Conservation (phyloP, 2,888 invertebrate genomes). For the Psylliodes chrysocephalus region DNA sequence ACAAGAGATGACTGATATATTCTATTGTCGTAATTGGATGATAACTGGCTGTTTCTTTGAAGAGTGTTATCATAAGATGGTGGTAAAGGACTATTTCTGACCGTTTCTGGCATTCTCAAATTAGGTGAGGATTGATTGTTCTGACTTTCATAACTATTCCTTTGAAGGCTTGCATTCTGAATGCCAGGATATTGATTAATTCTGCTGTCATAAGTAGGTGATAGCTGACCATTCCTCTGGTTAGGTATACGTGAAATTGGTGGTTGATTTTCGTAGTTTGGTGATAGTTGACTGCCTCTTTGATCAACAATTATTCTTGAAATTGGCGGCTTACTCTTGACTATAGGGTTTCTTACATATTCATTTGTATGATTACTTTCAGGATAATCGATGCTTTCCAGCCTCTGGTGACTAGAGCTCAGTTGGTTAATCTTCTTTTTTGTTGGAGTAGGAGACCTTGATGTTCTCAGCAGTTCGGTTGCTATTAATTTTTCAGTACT, state of each 20-base stretch:
- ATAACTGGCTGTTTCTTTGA: slow-evolving; percentile 5
- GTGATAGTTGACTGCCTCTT: not conserved
- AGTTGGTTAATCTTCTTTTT: slow-evolving; percentile 35
- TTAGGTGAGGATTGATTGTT: too few species aligned
- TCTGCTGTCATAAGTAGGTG: slow-evolving; percentile 10
- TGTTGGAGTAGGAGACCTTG: slow-evolving; percentile 47
- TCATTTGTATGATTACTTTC: slow-evolving; percentile 42
- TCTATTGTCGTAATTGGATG: slow-evolving; percentile 22
- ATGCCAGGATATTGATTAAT: not conserved
- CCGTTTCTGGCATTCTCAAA: not conserved
- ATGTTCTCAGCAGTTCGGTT: slow-evolving; percentile 58
- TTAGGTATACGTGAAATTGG: not conserved
- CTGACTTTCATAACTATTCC: too few species aligned
- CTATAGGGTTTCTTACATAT: slow-evolving; percentile 21
- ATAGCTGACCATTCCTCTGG: not conserved
- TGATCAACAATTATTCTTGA: not conserved
- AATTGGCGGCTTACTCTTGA: slow-evolving; percentile 46
- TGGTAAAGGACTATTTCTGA: not conserved
- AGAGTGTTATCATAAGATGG: too few species aligned
- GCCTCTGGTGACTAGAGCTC: slow-evolving; percentile 53
- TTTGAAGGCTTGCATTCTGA: too few species aligned
- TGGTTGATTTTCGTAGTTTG: not conserved
- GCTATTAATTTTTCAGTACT: slow-evolving; percentile 62
- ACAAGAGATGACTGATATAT: not conserved
- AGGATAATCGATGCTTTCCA: slow-evolving; percentile 56